Evolutionary conservation across 1,140 invertebrate genomes (phyloP), one percentile per base, ranked within the genome.

Genomic region (Luehdorfia chinensis): DNA sequence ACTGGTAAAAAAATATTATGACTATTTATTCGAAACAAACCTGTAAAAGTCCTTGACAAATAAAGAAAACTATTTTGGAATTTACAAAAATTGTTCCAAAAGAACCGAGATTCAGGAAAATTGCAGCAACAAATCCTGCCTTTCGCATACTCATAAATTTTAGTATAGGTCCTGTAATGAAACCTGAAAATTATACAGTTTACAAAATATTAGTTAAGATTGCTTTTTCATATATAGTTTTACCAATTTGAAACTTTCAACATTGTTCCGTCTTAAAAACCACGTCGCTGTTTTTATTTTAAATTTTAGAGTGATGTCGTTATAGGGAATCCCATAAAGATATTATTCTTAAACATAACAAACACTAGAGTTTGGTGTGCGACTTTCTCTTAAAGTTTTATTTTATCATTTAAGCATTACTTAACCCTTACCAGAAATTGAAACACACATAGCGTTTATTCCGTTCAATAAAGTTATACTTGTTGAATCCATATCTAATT

Each of bases 351-450:
- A n/a, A n/a, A n/a, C n/a, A n/a, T n/a, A n/a, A n/a, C n/a, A n/a
- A n/a, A n/a, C n/a, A n/a, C n/a, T n/a, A n/a, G n/a, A n/a, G n/a
- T n/a, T n/a, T n/a, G n/a, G n/a, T n/a, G n/a, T n/a, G n/a, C n/a
- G n/a, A n/a, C n/a, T n/a, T n/a, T n/a, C n/a, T n/a, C n/a, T n/a
- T n/a, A n/a, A n/a, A n/a, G n/a, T n/a, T n/a, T n/a, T n/a, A n/a
- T n/a, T n/a, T n/a, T n/a, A n/a, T n/a, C n/a, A n/a, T n/a, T n/a
- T n/a, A n/a, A n/a, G n/a, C n/a, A n/a, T n/a, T n/a, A n/a, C n/a
- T n/a, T n/a, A n/a, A n/a, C n/a, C n/a, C 33, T 45, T 39, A 79
- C 75, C 71, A 50, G 65, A 46, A 13, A 71, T 12, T 1, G 75
- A 66, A 0, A 53, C 19, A 41, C 50, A 47, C 4, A 65, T 44